Evolutionary conservation across 2,113 vertebrate genomes (phyloP).

Genomic region (Rhabdornis inornatus): DNA sequence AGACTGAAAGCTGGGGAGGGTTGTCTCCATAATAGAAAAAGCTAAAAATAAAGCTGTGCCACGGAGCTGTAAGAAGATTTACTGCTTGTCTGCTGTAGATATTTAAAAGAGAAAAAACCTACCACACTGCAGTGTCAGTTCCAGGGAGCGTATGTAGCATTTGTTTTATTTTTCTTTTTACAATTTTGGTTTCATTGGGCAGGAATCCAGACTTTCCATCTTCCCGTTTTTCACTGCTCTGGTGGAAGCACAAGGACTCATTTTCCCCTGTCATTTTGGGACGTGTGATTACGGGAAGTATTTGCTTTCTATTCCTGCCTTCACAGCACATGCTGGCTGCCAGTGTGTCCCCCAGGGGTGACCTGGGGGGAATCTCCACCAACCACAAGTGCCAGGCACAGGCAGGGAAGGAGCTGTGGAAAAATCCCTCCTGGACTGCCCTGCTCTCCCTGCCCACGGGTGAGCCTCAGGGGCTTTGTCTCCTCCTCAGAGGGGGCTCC

Average conservation of each 20-base stretch:
- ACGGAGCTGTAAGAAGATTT: slow-evolving; percentile 27
- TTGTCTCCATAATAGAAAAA: slow-evolving; percentile 23
- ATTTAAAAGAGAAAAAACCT: slow-evolving; percentile 26
- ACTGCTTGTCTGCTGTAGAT: slow-evolving; percentile 27
- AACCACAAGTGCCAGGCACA: background rate
- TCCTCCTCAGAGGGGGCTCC: background rate
- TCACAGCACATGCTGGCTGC: slow-evolving; percentile 25
- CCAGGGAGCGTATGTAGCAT: background rate
- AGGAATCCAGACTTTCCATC: slow-evolving; percentile 42
- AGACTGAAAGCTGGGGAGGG: slow-evolving; percentile 24
- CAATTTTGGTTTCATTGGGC: slow-evolving; percentile 40
- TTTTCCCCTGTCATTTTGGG: slow-evolving; percentile 48
- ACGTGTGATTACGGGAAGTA: slow-evolving; percentile 29
- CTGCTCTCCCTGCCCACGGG: background rate
- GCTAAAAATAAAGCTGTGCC: slow-evolving; percentile 50
- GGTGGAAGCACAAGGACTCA: slow-evolving; percentile 17
- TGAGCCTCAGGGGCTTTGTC: background rate
- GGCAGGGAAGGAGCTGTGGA: background rate
- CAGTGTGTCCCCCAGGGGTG: slow-evolving; percentile 27
- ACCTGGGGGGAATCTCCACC: slow-evolving; percentile 33
- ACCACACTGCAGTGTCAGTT: slow-evolving; percentile 3
- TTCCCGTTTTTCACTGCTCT: background rate
- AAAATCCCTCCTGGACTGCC: background rate
- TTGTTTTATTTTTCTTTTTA: slow-evolving; percentile 1
- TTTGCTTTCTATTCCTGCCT: slow-evolving; percentile 57